Percentiles rank a stretch among this genome's conserved stretches.
Evolutionary conservation across 1,140 invertebrate genomes (phyloP).

Genomic region (Aphis craccivora): DNA sequence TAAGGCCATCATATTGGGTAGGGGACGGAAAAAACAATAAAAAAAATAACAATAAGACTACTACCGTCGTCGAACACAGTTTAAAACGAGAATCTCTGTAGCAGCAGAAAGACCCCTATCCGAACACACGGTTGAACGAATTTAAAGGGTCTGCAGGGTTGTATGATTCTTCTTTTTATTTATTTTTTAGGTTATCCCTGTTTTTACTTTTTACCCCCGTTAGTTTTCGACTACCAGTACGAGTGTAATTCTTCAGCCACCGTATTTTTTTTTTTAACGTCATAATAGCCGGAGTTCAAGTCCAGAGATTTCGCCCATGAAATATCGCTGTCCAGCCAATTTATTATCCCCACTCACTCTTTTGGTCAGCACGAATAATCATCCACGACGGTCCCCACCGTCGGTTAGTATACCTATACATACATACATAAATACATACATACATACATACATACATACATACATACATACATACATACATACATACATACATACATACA

Average conservation of each 20-base stretch:
- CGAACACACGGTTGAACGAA: slow-evolving; percentile 36
- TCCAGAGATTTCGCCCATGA: slow-evolving; percentile 44
- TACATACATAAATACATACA: too few species aligned
- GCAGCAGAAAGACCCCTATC: neutral
- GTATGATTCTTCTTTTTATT: slow-evolving; percentile 42
- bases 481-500: too few species aligned
- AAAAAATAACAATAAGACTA: slow-evolving; percentile 7
- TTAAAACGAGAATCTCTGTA: slow-evolving; percentile 34
- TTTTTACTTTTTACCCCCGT: slow-evolving; percentile 26
- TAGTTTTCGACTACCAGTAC: neutral
- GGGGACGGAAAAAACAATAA: neutral
- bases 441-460: too few species aligned
- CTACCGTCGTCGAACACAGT: slow-evolving; percentile 18
- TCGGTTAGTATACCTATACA: neutral
- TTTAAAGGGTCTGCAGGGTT: slow-evolving; percentile 27
- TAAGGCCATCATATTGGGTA: neutral
- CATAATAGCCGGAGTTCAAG: slow-evolving; percentile 19
- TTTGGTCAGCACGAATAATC: neutral
- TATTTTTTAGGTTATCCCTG: slow-evolving; percentile 36
- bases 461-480: too few species aligned
- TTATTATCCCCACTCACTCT: slow-evolving; percentile 9
- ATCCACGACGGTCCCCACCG: neutral
- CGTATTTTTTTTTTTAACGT: slow-evolving; percentile 17
- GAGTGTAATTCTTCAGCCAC: slow-evolving; percentile 28
- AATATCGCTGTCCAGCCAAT: slow-evolving; percentile 24